Base-by-base conservation (phyloP, 2,113 vertebrate genomes). In the Oncorhynchus gorbuscha region DNA sequence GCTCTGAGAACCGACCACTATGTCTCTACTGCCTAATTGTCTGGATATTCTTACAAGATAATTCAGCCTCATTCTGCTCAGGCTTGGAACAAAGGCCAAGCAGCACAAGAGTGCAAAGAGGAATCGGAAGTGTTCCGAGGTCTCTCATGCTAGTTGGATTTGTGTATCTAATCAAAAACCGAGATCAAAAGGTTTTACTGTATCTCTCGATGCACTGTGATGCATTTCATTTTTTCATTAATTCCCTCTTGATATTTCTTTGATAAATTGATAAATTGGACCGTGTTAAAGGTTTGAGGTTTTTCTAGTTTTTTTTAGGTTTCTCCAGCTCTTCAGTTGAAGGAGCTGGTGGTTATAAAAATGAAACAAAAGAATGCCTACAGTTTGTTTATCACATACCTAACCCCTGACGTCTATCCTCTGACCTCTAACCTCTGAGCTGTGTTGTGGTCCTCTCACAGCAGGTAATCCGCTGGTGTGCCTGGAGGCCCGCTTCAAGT, bases 401-500 rank as follows among this genome's bases (percentile, higher is more conserved):
- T 69, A 69, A 14, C 95, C 13, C 18, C 28, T 72, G 16, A 61
- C 26, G 51, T 35, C 32, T 48, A 70, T 13, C 69, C 6, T 20
- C 39, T 58, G 48, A 55, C 14, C 13, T n/a, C 22, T 32, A 8
- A 32, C 20, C 64, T 14, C 70, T 78, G 30, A 79, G 55, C 76
- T 81, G 32, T 89, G 51, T 58, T 72, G 55, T 76, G 26, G 48
- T 76, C 78, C 62, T 51, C 67, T 85, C 24, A 1, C 93, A 97
- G 96, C 97, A 76, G 95, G 95, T 55, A 97, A 98, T 86, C 97
- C 97, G 11, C 85, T 97, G 87, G 93, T 99, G 28, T 99, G 97
- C 85, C 97, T 97, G 0, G 95, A 96, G 0, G 92, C 95, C 66
- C 95, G 97, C 67, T 99, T 98, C 92, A 97, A 97, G 91, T 99